These are phyloP conservation scores for Mobula birostris DNA, from an alignment of 2,113 vertebrate species.

Conservation along the genomic window DNA sequence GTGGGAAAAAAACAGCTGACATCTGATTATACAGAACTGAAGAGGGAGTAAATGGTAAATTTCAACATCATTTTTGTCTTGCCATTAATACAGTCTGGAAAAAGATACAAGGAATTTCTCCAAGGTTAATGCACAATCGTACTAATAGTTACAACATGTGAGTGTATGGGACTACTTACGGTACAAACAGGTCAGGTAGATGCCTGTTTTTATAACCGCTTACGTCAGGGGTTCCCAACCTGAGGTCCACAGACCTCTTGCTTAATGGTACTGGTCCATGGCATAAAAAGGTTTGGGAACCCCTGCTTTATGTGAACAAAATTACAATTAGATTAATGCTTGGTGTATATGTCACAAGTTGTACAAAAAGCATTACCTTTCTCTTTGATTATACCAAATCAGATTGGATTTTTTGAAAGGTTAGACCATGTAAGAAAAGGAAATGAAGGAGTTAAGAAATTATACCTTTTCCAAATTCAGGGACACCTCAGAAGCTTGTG, in stretches of 20 bases:
- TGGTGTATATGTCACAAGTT: too few relatives aligned
- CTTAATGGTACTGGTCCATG: too few relatives aligned
- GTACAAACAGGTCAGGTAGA: too few relatives aligned
- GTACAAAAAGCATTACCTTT: not conserved
- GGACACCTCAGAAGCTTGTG: not conserved
- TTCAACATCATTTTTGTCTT: slow-evolving; percentile 25
- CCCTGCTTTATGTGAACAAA: not conserved
- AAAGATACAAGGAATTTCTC: slow-evolving; percentile 28
- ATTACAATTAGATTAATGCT: not conserved
- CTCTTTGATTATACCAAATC: not conserved
- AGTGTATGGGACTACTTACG: not conserved
- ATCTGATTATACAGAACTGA: slow-evolving; percentile 35
- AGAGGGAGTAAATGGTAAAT: slow-evolving; percentile 32
- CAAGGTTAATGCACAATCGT: not conserved
- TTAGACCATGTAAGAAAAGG: not conserved
- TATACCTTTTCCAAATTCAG: not conserved
- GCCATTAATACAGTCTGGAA: not conserved
- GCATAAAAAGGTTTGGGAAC: too few relatives aligned
- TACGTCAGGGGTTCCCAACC: not conserved
- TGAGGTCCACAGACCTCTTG: too few relatives aligned
- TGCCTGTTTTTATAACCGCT: not conserved
- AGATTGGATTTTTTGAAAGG: too few relatives aligned
- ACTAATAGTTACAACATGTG: not conserved
- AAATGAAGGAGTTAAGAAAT: not conserved
- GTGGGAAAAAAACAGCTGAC: slow-evolving; percentile 35